Percentiles rank a stretch among this genome's conserved stretches.
Conservation (phyloP, 2,797 vertebrate species). For the Muraenolepis orangiensis region DNA sequence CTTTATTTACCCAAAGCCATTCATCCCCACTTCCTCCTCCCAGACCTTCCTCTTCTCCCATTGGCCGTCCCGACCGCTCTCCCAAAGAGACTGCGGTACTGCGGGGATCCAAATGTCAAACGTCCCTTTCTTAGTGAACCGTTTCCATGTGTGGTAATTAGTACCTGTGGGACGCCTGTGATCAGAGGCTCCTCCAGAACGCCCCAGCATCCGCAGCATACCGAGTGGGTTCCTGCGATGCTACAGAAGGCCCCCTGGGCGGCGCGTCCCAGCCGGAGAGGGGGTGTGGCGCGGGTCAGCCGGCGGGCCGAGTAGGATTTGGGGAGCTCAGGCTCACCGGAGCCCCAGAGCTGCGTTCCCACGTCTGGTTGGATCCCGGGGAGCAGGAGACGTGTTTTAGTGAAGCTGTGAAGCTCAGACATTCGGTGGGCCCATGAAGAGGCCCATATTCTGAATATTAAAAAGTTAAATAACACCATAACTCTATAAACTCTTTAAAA, state of each 20-base stretch:
- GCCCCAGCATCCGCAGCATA: slow-evolving; percentile 43
- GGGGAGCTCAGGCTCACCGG: slow-evolving; percentile 24
- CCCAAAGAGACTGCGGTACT: slow-evolving; percentile 47
- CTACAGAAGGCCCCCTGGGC: neutral
- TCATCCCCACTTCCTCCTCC: slow-evolving; percentile 56
- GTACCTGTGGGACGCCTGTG: slow-evolving; percentile 75
- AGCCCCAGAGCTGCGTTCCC: slow-evolving; percentile 52
- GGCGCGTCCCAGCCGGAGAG: too few relatives aligned
- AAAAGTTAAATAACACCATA: neutral
- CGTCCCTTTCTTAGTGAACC: slow-evolving; percentile 54
- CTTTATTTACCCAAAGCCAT: slow-evolving; percentile 57
- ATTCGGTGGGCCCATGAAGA: neutral
- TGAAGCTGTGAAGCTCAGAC: neutral
- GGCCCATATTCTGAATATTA: neutral
- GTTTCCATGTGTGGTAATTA: slow-evolving; percentile 72
- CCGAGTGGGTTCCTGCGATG: slow-evolving; percentile 60
- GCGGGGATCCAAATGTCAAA: slow-evolving; percentile 78
- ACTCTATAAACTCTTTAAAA: too few relatives aligned
- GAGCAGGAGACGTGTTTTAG: slow-evolving; percentile 11
- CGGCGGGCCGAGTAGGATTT: slow-evolving; percentile 41
- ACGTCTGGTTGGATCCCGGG: slow-evolving; percentile 36
- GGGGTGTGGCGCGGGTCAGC: too few relatives aligned
- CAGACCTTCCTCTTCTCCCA: slow-evolving; percentile 33
- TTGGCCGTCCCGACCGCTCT: slow-evolving; percentile 72
- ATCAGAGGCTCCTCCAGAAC: slow-evolving; percentile 50